These are phyloP conservation scores for Drosophila ogumai DNA, from an alignment of 1,140 invertebrate species.

Conservation along the genomic window DNA sequence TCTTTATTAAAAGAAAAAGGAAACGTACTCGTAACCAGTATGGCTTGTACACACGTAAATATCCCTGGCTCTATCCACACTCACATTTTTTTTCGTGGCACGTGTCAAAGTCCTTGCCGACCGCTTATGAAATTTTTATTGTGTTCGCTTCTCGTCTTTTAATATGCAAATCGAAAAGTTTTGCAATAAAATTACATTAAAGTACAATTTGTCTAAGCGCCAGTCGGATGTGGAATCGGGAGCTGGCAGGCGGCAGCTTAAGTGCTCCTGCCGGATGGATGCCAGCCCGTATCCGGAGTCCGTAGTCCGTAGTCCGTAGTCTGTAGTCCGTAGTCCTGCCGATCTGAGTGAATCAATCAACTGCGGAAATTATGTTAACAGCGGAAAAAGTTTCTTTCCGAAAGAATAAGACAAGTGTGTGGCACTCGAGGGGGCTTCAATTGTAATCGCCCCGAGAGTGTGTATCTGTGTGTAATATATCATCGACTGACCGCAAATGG, in stretches of 20 bases:
- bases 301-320: constrained; percentile 12
- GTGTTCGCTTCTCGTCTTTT: constrained; percentile 50
- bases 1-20: constrained; percentile 1
- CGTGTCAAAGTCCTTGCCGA: constrained; percentile 50
- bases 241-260: constrained; percentile 38
- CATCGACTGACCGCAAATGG: constrained; percentile 78
- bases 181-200: constrained; percentile 83
- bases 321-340: constrained; percentile 26
- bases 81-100: constrained; percentile 27
- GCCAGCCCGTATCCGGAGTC: constrained; percentile 37
- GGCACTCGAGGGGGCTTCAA: constrained; percentile 53
- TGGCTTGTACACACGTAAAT: constrained; percentile 4
- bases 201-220: constrained; percentile 79
- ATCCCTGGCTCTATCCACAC: background rate
- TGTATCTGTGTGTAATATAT: constrained; percentile 68
- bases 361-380: constrained; percentile 82
- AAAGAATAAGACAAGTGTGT: constrained; percentile 50
- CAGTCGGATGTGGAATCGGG: constrained; percentile 29
- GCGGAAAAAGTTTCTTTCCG: constrained; percentile 61
- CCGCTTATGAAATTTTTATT: constrained; percentile 69
- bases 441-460: constrained; percentile 55
- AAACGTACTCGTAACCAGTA: background rate
- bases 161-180: constrained; percentile 81
- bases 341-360: constrained; percentile 80
- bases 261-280: constrained; percentile 55